phyloP scores from a whole-genome alignment of 2,888 invertebrate species.

The Rhogogaster chlorosoma region DNA sequence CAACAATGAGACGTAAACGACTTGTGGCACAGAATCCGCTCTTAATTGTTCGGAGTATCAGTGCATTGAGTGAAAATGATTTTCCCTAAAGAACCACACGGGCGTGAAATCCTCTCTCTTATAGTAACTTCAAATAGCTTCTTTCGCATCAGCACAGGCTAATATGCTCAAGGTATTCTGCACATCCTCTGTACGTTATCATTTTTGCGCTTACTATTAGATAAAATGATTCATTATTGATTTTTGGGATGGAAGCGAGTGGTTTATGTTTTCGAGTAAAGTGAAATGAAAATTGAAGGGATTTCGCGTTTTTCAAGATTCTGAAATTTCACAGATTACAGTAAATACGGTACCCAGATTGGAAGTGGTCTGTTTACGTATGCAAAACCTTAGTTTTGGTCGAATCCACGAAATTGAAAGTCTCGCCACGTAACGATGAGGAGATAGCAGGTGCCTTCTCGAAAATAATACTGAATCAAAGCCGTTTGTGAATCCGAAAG shows the following conservation, averaged over 20 bases:
- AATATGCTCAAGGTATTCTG: neutral
- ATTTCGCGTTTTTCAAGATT: neutral
- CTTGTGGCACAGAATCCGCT: neutral
- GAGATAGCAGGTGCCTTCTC: slow-evolving; percentile 13
- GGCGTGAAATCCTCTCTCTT: neutral
- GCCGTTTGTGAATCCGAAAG: slow-evolving; percentile 21
- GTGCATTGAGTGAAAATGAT: neutral
- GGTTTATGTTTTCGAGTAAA: neutral
- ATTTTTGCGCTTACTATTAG: neutral
- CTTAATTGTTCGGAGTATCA: neutral
- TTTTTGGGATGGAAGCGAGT: neutral
- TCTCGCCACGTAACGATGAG: slow-evolving; percentile 19
- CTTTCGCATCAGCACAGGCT: neutral
- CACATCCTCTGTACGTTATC: neutral
- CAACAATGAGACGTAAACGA: neutral
- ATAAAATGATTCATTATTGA: neutral
- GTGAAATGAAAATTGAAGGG: neutral
- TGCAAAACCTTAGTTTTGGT: neutral
- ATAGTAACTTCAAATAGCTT: slow-evolving; percentile 1
- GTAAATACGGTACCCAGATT: neutral
- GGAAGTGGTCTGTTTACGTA: neutral
- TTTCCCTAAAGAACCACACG: neutral
- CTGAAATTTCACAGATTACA: neutral
- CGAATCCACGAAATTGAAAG: neutral
- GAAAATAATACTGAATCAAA: slow-evolving; percentile 35